Base-by-base conservation (phyloP, 2,797 vertebrate genomes). In the Siniperca undulata region DNA sequence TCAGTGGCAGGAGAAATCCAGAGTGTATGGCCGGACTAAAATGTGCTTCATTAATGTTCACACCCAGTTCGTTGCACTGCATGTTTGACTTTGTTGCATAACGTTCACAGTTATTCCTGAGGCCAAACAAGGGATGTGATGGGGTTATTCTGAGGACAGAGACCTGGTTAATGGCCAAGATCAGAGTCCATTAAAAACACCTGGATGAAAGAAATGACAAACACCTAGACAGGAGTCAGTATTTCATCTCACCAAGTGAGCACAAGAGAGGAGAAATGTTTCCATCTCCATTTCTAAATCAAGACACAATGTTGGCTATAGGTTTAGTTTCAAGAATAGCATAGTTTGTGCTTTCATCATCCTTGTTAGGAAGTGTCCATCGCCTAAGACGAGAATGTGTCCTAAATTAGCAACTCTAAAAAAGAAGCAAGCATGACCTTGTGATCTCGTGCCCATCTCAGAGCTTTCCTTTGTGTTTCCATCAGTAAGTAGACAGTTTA, bases 1-100 rank as follows among this genome's bases (percentile, higher is more conserved):
- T 80, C 72, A 75, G 77, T 44, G 76, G 62, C 58, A 61, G 74
- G 80, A 77, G 74, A 90, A 88, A 90, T 80, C 46, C 69, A 91
- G 85, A 73, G 77, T 55, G 76, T 82, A 85, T 70, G 73, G 66
- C 73, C 12, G 19, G 60, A 83, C 81, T 92, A 81, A 91, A 91
- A 90, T 78, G 56, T 85, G 87, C 90, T 91, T 90, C 70, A 87
- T 86, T 79, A 88, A 88, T 73, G 78, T 89, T 88, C 79, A 86
- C 81, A 82, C 86, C 58, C 70, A 60, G 60, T 83, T 88, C 44
- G 9, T 76, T 85, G 76, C 78, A 46, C 79, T 85, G 84, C 82
- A 91, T 83, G 92, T 91, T 91, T 91, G 86, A 91, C 85, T 76
- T 82, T 74, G 66, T 89, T 87, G 59, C 68, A 82, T 88, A 87